Base-by-base conservation (phyloP, 2,797 vertebrate genomes). In the Apogon talboti region DNA sequence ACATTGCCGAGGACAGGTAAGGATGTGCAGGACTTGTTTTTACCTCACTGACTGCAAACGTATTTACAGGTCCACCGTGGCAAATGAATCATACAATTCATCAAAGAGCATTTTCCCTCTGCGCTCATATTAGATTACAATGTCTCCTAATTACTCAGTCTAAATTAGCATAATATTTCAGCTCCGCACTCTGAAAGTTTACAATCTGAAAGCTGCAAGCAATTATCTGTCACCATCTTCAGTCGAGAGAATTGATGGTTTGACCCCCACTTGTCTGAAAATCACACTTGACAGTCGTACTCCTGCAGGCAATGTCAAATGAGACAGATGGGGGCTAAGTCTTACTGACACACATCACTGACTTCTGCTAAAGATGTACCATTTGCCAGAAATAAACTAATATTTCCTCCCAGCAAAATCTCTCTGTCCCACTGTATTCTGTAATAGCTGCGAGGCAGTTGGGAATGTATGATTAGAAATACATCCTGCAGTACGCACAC, bases 271-370 rank as follows among this genome's bases (percentile, higher is more conserved):
- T 83, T 81, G 86, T 91, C 85, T 79, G 79, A 80, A 81, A 87
- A 88, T 86, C 86, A 83, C 74, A 79, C 84, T 80, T 84, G 85
- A 91, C 88, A 85, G 85, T 68, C 49, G 58, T 84, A 71, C 79
- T 83, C 82, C 91, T 89, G 71, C 78, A 85, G 89, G 91, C 90
- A 91, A 91, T 90, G 91, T 92, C 90, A 88, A 85, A 89, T 24
- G 73, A 90, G 89, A 84, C 87, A 86, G 86, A 82, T 79, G 83
- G 81, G 81, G 83, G 65, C 86, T 71, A 78, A 79, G 82, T 76
- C 74, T 70, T 76, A 78, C 74, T 91, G 86, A 87, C 82, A 85
- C 83, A 76, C 85, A 78, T 80, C 81, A 70, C 68, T 21, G 83
- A 51, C 77, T 76, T 55, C 86, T 66, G 81, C 81, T 87, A 87